phyloP scores from a whole-genome alignment of 2,113 vertebrate genomes.

The Aegotheles bennettii region DNA sequence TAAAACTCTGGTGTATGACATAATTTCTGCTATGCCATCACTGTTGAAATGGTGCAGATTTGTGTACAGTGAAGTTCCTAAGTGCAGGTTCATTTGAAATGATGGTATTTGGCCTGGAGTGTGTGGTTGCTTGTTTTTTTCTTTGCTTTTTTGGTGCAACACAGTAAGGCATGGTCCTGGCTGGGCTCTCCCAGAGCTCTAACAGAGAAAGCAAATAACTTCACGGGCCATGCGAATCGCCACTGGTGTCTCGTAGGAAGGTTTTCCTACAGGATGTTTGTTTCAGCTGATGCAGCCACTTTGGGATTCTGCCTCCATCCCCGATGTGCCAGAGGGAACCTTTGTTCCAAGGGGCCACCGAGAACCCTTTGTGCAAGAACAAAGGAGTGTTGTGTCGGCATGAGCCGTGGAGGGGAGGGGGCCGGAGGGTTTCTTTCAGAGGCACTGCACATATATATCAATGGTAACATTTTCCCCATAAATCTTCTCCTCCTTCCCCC shows the following conservation, averaged over 20 bases:
- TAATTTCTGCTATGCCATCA: neutral
- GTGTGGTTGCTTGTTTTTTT: neutral
- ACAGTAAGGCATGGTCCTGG: neutral
- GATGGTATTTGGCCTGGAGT: neutral
- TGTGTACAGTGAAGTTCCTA: neutral
- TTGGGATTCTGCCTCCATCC: neutral
- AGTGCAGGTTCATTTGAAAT: neutral
- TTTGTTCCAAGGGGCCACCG: neutral
- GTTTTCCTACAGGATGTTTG: neutral
- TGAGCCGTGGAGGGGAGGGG: neutral
- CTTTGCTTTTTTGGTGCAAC: neutral
- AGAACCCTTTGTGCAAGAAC: slow-evolving; percentile 37
- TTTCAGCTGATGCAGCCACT: neutral
- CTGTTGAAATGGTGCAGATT: neutral
- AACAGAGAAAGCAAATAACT: neutral
- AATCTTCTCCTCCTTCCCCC: neutral
- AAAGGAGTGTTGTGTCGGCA: slow-evolving; percentile 12
- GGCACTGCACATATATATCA: neutral
- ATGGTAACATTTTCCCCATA: neutral
- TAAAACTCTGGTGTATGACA: neutral
- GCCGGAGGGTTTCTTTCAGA: neutral
- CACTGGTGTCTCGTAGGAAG: neutral
- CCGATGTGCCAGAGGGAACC: neutral
- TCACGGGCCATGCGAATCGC: neutral
- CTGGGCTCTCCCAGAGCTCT: neutral